Base-by-base conservation (phyloP, 2,888 invertebrate genomes). In the Nephrocerus scutellatus region DNA sequence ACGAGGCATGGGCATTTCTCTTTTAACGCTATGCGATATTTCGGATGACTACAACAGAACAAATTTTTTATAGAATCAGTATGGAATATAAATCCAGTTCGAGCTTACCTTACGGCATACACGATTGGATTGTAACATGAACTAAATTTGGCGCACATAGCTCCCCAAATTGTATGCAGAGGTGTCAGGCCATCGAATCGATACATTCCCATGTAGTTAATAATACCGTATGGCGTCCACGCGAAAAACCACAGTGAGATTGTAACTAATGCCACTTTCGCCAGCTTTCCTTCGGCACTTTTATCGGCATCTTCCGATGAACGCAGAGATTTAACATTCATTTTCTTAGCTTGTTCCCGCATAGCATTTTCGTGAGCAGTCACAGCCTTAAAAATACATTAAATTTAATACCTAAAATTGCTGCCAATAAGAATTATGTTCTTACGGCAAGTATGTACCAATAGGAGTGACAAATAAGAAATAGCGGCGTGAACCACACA, bases 281-380 rank as follows among this genome's bases (percentile, higher is more conserved):
- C 89, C 52, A 89, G 69, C 74, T 88, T 87, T 66, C 82, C 84
- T 69, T 89, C 89, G 7, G 88, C 85, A 57, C 86, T 87, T 32
- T 84, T 82, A 54, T 80, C 79, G 10, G 79, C 75, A 49, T 80
- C 77, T 59, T 87, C 85, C 19, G 82, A 76, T 22, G 86, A 85
- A 60, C 89, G 75, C 38, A 90, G 74, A 23, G 88, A 88, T 45
- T 88, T 84, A 5, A 90, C 90, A 66, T 90, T 90, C 90, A 90
- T 90, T 70, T 90, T 90, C 70, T 89, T 89, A 36, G 90, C 90
- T 70, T 90, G 89, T 64, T 88, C 89, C 54, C 86, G 75, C 85
- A 90, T 87, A 28, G 74, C 76, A 58, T 80, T 86, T 67, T 90
- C 89, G 71, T 90, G 90, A 54, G 82, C 83, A 41, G 82, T 74